These are phyloP conservation scores for Drosophila bocki DNA, from an alignment of 1,140 invertebrate genomes.

Conservation along the genomic window DNA sequence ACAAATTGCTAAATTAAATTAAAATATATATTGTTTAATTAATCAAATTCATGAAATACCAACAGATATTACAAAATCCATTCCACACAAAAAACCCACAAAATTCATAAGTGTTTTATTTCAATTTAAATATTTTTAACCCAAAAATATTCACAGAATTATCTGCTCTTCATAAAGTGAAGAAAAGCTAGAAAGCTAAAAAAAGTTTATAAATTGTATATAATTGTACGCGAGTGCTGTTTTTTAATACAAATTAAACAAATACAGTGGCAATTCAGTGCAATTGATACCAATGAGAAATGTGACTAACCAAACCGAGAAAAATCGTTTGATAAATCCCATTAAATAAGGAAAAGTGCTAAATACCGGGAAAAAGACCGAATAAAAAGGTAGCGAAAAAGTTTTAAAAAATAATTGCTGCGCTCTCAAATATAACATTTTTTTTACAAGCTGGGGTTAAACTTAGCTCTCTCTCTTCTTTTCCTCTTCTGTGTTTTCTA, in stretches of 20 bases:
- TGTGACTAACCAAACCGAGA: conserved; percentile 65
- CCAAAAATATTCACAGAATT: conserved; percentile 28
- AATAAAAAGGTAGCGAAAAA: conserved; percentile 38
- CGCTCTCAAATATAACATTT: conserved; percentile 32
- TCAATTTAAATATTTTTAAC: background rate
- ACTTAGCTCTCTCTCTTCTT: conserved; percentile 1
- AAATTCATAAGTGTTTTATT: background rate
- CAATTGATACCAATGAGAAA: conserved; percentile 70
- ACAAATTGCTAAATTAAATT: background rate
- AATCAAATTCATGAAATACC: background rate
- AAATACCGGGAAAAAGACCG: conserved; percentile 22
- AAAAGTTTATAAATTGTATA: background rate
- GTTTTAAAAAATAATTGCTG: conserved; percentile 48
- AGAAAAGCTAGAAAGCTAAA: conserved; percentile 36
- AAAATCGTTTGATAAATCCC: conserved; percentile 35
- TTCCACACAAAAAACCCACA: background rate
- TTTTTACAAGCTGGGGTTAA: conserved; percentile 26
- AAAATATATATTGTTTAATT: background rate
- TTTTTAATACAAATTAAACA: conserved; percentile 13
- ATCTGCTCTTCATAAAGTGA: conserved; percentile 21
- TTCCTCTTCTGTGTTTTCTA: conserved; percentile 7
- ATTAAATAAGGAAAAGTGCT: conserved; percentile 31
- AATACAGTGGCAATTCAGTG: conserved; percentile 63
- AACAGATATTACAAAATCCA: background rate
- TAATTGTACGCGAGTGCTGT: conserved; percentile 31